Percentiles rank a stretch among this genome's conserved stretches.
These are phyloP conservation scores for Lepisosteus osseus DNA, from an alignment of 2,113 vertebrate genomes.

Conservation along the genomic window DNA sequence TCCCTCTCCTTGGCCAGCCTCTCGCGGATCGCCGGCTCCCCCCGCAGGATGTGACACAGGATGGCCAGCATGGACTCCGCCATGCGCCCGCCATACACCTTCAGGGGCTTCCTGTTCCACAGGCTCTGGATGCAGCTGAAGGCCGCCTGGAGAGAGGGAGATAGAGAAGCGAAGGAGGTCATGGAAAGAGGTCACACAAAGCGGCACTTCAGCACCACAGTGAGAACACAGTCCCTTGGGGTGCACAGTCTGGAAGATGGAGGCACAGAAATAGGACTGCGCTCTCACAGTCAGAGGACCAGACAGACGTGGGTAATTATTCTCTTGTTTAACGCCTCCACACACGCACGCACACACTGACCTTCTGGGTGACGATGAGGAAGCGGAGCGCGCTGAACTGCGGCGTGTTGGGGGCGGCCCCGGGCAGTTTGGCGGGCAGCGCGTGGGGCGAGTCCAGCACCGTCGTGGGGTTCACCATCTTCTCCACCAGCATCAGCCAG, in stretches of 20 bases:
- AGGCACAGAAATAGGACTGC: too few relatives aligned
- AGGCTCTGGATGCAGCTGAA: conserved; percentile 87
- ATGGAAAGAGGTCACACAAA: background rate
- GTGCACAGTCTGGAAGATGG: too few relatives aligned
- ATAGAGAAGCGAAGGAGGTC: too few relatives aligned
- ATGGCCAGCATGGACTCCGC: conserved; percentile 93
- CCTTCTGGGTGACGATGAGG: conserved; percentile 92
- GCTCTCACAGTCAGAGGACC: too few relatives aligned
- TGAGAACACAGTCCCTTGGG: too few relatives aligned
- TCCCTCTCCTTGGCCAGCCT: conserved; percentile 84
- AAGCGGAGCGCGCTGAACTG: conserved; percentile 90
- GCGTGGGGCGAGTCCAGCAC: conserved; percentile 92
- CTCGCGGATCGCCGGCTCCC: conserved; percentile 87
- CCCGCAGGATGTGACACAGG: conserved; percentile 85
- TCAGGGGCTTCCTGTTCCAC: conserved; percentile 87
- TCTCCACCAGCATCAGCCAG: conserved; percentile 93
- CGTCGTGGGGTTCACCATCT: conserved; percentile 93
- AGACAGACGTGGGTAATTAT: too few relatives aligned
- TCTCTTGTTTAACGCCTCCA: too few relatives aligned
- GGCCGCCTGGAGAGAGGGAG: conserved; percentile 68
- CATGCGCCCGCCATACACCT: conserved; percentile 90
- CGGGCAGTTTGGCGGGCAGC: conserved; percentile 80
- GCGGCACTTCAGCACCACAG: background rate
- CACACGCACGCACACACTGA: conserved; percentile 38
- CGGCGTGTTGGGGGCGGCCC: conserved; percentile 76